Conservation (phyloP, 2,113 vertebrate genomes). For the Turnix velox region DNA sequence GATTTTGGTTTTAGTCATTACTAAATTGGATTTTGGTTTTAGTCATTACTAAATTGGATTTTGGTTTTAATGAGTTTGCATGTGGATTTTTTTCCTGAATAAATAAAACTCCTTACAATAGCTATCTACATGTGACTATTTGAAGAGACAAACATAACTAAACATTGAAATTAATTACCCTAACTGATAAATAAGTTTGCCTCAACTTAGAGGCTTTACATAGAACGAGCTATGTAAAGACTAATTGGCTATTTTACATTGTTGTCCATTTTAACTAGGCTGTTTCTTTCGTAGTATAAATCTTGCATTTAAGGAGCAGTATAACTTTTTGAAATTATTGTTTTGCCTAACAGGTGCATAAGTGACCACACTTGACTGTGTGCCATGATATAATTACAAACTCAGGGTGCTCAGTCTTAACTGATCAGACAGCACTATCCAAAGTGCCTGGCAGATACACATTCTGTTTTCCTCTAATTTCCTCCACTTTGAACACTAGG, state of each 20-base stretch:
- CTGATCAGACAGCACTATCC: neutral
- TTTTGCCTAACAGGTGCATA: neutral
- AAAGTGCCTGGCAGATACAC: rapidly evolving
- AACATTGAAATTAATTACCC: neutral
- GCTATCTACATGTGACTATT: neutral
- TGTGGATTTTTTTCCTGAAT: neutral
- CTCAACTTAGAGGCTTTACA: neutral
- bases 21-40: neutral
- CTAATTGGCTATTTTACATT: neutral
- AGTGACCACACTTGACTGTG: neutral
- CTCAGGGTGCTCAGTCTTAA: neutral
- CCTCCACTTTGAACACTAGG: neutral
- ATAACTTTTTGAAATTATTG: neutral
- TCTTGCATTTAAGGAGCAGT: neutral
- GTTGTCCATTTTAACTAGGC: neutral
- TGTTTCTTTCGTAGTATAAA: neutral
- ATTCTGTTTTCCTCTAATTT: neutral
- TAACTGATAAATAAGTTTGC: neutral
- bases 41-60: neutral
- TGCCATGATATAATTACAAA: neutral
- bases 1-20: neutral
- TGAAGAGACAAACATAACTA: neutral
- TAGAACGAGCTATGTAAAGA: neutral
- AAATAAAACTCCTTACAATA: neutral
- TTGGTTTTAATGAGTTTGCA: neutral